phyloP scores from a whole-genome alignment of 1,140 invertebrate species.

The Heliconius himera region DNA sequence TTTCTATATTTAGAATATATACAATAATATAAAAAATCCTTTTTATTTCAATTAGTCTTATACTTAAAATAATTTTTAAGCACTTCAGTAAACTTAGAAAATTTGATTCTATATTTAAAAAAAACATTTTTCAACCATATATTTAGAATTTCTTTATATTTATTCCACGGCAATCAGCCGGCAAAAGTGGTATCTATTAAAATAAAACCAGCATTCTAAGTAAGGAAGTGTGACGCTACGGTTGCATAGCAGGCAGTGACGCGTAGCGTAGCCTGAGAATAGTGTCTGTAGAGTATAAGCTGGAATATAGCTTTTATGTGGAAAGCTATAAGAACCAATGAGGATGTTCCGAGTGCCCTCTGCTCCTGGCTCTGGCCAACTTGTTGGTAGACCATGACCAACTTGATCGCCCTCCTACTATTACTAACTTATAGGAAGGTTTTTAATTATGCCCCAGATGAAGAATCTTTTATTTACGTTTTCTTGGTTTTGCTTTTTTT shows the following conservation, averaged over 20 bases:
- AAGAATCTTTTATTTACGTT: background rate
- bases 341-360: conserved; percentile 27
- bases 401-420: conserved; percentile 44
- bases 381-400: conserved; percentile 54
- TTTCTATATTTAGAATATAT: background rate
- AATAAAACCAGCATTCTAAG: conserved; percentile 37
- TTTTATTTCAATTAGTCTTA: no score
- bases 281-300: conserved; percentile 42
- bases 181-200: conserved; percentile 33
- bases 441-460: background rate
- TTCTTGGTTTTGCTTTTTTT: background rate
- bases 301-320: conserved; percentile 31
- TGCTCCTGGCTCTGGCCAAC: conserved; percentile 33
- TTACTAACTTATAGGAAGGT: conserved; percentile 26
- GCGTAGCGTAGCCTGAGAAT: conserved; percentile 59
- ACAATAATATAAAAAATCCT: background rate
- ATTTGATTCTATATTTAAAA: no score
- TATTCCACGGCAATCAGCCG: background rate
- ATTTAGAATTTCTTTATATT: background rate
- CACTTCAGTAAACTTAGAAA: no score
- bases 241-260: conserved; percentile 50
- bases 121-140: background rate
- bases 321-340: conserved; percentile 21
- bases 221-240: conserved; percentile 47
- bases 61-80: no score